phyloP scores from a whole-genome alignment of 2,888 invertebrate genomes.

The Drymonia ruficornis region DNA sequence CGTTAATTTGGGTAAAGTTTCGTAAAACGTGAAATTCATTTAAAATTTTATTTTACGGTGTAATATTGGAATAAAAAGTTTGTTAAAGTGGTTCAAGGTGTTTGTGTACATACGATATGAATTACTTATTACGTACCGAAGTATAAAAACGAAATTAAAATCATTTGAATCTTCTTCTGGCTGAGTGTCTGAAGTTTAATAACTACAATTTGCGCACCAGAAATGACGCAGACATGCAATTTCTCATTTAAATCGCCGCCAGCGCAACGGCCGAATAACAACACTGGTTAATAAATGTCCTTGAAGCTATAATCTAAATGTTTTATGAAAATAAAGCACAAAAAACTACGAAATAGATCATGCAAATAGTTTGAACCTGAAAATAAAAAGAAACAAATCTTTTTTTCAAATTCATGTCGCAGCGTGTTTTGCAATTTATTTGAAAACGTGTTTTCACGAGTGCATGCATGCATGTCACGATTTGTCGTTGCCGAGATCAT shows the following conservation, averaged over 20 bases:
- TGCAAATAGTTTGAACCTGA: slow-evolving; percentile 21
- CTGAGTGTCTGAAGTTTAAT: no score
- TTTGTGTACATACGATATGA: no score
- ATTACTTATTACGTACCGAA: no score
- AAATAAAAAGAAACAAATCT: slow-evolving; percentile 34
- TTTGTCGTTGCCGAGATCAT: slow-evolving; percentile 14
- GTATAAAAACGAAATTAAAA: no score
- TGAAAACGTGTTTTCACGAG: slow-evolving; percentile 15
- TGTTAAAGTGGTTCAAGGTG: no score
- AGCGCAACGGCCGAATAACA: slow-evolving; percentile 1
- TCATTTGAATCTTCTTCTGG: no score
- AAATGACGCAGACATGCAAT: not conserved
- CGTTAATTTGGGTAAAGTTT: slow-evolving; percentile 19
- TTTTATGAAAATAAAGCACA: slow-evolving; percentile 13
- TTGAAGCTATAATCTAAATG: not conserved
- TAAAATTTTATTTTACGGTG: not conserved
- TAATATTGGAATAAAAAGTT: no score
- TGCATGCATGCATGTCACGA: slow-evolving; percentile 21
- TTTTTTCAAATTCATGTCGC: slow-evolving; percentile 13
- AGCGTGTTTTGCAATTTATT: slow-evolving; percentile 22
- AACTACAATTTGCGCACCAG: not conserved
- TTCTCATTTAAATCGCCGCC: not conserved
- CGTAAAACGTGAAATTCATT: slow-evolving; percentile 13
- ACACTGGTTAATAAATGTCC: slow-evolving; percentile 1
- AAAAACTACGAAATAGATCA: slow-evolving; percentile 12